These are phyloP conservation scores for Salticus scenicus DNA, from an alignment of 2,888 invertebrate species.

Conservation along the genomic window DNA sequence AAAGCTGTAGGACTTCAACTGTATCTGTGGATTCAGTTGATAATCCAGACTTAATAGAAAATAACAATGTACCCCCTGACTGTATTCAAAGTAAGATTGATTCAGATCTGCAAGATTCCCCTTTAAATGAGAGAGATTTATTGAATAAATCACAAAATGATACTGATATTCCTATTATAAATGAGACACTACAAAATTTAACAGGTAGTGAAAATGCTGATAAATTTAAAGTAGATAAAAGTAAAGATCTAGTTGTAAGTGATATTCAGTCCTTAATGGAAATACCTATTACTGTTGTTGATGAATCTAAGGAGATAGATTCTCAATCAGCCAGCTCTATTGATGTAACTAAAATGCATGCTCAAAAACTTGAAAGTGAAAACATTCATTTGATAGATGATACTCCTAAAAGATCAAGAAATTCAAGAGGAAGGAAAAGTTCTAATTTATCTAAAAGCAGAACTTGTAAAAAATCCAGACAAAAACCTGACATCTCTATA, in stretches of 20 bases:
- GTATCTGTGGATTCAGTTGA: not conserved
- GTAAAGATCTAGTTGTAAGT: not conserved
- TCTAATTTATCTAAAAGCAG: not conserved
- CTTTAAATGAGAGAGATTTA: not conserved
- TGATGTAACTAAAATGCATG: not conserved
- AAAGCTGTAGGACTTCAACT: not conserved
- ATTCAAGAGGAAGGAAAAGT: not conserved
- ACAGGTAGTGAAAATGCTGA: not conserved
- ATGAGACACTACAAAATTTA: not conserved
- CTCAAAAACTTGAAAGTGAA: not conserved
- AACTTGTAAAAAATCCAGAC: not conserved
- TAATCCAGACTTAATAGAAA: not conserved
- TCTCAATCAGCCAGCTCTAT: not conserved
- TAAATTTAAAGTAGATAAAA: not conserved
- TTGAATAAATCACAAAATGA: not conserved
- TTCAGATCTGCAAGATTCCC: not conserved
- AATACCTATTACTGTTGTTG: slow-evolving; percentile 44
- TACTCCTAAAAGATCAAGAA: not conserved
- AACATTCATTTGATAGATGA: no score
- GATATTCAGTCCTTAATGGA: slow-evolving; percentile 22
- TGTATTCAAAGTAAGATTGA: not conserved
- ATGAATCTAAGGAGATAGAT: slow-evolving; percentile 8
- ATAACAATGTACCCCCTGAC: no score
- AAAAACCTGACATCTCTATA: not conserved
- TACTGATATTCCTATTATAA: not conserved